These are phyloP conservation scores for Drosophila nebulosa DNA, from an alignment of 1,140 invertebrate species.

Conservation along the genomic window DNA sequence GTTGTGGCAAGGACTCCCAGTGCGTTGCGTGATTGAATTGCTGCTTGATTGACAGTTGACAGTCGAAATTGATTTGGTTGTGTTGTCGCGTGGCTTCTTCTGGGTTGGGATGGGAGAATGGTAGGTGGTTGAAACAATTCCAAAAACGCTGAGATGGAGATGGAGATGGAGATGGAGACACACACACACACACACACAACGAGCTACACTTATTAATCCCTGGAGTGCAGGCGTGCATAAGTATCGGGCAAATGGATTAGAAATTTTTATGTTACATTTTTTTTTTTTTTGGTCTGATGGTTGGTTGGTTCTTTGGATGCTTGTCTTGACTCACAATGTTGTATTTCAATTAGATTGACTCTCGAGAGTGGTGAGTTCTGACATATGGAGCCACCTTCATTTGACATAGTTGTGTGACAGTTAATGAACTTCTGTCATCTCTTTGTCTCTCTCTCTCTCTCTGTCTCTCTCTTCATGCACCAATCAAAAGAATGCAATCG, in stretches of 20 bases:
- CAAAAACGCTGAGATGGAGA: background rate
- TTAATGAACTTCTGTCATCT: constrained; percentile 65
- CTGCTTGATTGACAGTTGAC: constrained; percentile 74
- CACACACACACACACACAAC: constrained; percentile 1
- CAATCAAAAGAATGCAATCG: constrained; percentile 53
- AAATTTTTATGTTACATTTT: constrained; percentile 48
- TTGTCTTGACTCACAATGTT: background rate
- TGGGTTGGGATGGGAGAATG: no score
- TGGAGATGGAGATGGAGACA: background rate
- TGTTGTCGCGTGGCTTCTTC: constrained; percentile 5
- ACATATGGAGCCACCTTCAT: constrained; percentile 41
- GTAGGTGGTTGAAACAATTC: constrained; percentile 64
- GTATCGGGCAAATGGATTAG: constrained; percentile 78
- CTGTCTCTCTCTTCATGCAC: constrained; percentile 38
- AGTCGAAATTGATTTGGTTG: constrained; percentile 75
- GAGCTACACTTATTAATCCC: constrained; percentile 68
- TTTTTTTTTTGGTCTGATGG: background rate
- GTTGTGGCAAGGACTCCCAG: constrained; percentile 19
- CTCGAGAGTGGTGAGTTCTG: constrained; percentile 32
- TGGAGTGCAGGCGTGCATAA: constrained; percentile 75
- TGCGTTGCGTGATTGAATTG: constrained; percentile 71
- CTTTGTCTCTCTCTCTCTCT: constrained; percentile 12
- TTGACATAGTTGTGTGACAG: constrained; percentile 55
- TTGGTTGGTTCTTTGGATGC: background rate
- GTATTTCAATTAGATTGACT: background rate